Conservation (phyloP, 1,140 invertebrate genomes). For the Lepidurus couesii region DNA sequence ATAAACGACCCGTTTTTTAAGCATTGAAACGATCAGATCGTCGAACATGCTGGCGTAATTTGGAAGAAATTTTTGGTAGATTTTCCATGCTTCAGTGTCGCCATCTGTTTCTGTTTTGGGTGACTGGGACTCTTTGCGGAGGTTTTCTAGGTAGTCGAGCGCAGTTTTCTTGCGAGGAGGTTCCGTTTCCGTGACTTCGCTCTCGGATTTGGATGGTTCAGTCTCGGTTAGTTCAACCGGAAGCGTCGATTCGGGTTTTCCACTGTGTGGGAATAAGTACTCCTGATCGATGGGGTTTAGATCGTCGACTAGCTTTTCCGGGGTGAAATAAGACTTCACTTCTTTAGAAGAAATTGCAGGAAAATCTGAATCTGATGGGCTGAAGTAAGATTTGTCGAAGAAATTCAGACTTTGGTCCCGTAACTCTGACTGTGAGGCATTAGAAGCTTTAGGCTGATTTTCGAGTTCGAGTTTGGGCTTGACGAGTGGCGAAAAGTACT, state of each 20-base stretch:
- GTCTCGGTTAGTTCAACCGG: not conserved
- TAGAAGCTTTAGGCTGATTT: not conserved
- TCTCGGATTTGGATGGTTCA: not conserved
- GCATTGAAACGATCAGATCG: slow-evolving; percentile 25
- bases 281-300: slow-evolving; percentile 25
- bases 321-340: not conserved
- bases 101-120: not conserved
- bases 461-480: not conserved
- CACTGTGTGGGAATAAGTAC: slow-evolving; percentile 20
- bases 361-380: not conserved
- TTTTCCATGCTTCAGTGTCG: not conserved
- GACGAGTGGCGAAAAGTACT: not conserved
- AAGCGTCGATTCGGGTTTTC: not conserved
- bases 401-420: not conserved
- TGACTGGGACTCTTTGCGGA: not conserved
- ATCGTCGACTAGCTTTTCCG: not conserved
- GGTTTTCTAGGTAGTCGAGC: not conserved
- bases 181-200: not conserved
- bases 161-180: slow-evolving; percentile 24
- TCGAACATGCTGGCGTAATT: slow-evolving; percentile 26
- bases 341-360: not conserved
- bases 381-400: slow-evolving; percentile 25
- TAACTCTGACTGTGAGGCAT: not conserved
- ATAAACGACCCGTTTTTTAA: slow-evolving; percentile 31
- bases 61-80: slow-evolving; percentile 24